These are phyloP conservation scores for Neria commutata DNA, from an alignment of 2,888 invertebrate genomes.

Conservation along the genomic window DNA sequence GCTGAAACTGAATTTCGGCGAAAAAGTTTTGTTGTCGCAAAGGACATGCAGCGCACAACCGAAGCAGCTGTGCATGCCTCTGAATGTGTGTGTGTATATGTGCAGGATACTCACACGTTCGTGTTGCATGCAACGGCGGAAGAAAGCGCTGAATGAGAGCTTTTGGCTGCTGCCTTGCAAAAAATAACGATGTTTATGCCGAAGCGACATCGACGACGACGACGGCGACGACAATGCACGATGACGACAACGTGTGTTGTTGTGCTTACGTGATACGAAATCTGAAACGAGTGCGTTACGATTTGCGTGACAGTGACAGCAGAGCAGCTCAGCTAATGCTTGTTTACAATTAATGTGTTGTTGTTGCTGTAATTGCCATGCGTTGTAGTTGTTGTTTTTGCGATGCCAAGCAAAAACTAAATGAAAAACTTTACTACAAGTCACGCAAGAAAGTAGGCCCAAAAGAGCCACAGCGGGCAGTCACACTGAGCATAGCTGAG, in stretches of 20 bases:
- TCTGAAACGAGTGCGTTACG: slow-evolving; percentile 1
- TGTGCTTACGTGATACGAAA: neutral
- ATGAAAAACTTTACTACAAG: no score
- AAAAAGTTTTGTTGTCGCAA: slow-evolving; percentile 38
- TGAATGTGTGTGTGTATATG: neutral
- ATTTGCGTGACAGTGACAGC: neutral
- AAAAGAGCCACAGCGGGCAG: no score
- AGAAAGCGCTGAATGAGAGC: neutral
- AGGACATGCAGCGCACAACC: slow-evolving; percentile 26
- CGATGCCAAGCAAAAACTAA: no score
- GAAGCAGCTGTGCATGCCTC: neutral
- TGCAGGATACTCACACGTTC: neutral
- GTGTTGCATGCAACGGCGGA: neutral
- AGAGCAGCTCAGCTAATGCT: no score
- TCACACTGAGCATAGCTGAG: no score
- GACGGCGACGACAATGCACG: no score
- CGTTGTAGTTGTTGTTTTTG: no score
- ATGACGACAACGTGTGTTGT: neutral
- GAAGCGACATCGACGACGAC: no score
- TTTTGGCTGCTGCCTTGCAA: neutral
- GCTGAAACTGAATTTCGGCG: slow-evolving; percentile 55
- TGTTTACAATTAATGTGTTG: no score
- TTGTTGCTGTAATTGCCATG: no score
- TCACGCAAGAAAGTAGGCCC: no score
- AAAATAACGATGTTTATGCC: neutral